phyloP scores from a whole-genome alignment of 2,888 invertebrate species.

The Bugula neritina region DNA sequence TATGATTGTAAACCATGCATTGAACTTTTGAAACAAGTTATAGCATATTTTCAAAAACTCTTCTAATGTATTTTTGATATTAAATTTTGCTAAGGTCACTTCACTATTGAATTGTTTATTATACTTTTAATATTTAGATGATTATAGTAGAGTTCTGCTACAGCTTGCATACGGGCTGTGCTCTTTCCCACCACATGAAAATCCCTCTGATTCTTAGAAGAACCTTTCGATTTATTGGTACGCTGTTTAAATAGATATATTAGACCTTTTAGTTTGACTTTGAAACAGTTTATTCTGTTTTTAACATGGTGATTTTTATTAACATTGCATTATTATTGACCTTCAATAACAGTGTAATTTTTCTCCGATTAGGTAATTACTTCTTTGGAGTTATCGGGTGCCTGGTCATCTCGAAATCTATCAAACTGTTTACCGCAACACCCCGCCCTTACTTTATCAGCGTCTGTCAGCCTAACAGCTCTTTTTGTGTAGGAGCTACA shows the following conservation, averaged over 20 bases:
- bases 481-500: constrained; percentile 8
- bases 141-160: constrained; percentile 19
- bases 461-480: constrained; percentile 28
- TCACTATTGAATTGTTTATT: no score
- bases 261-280: no score
- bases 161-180: constrained; percentile 23
- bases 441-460: constrained; percentile 27
- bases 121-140: no score
- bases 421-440: constrained; percentile 1
- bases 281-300: no score
- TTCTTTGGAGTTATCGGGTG: constrained; percentile 17
- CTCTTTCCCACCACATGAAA: constrained; percentile 25
- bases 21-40: no score
- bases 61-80: no score
- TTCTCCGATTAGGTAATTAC: constrained; percentile 8
- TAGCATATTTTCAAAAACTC: no score
- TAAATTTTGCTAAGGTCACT: no score
- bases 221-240: constrained; percentile 53
- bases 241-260: constrained; percentile 31
- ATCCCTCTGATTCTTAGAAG: constrained; percentile 51
- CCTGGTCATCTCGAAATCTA: constrained; percentile 21
- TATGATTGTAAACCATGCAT: no score
- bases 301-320: no score
- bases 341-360: background rate
- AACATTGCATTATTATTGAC: no score